Base-by-base conservation (phyloP, 2,888 invertebrate species). In the Schrankia costaestrigalis region DNA sequence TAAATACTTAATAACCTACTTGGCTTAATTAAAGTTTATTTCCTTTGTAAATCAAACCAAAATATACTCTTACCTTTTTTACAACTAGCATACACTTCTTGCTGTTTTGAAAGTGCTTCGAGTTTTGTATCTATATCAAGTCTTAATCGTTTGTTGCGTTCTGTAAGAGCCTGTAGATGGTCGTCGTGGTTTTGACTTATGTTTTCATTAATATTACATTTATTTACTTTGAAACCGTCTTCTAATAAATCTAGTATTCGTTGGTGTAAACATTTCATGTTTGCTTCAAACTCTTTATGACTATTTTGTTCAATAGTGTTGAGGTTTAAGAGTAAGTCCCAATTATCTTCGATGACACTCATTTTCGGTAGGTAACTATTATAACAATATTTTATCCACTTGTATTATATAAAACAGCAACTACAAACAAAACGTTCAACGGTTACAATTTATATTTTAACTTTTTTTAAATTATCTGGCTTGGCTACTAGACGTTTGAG, bases 11-110 rank as follows among this genome's bases (percentile, higher is more conserved):
- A n/a, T n/a, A n/a, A n/a, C n/a, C n/a, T n/a, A n/a, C n/a, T n/a
- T n/a, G n/a, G n/a, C n/a, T n/a, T n/a, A n/a, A n/a, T n/a, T n/a
- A n/a, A n/a, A n/a, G n/a, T n/a, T n/a, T n/a, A n/a, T n/a, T n/a
- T n/a, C n/a, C 10, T 3, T 26, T 11, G 7, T 10, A 11, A 23
- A 31, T 10, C 34, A 35, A 12, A 26, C 3, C 7, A 31, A 26
- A 17, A 41, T 11, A 29, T 22, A 15, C n/a, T n/a, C n/a, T 13
- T 33, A 81, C 86, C 84, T 66, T 72, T 68, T 59, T 83, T 87
- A 23, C 54, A 78, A 29, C 45, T 69, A 46, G 77, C 76, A 56
- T 81, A 85, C 26, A 73, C 69, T 12, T 17, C 43, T 59, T 79
- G 73, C 35, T 73, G 69, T 33, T 48, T 53, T 3, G 71, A 47